Evolutionary conservation across 1,140 invertebrate species (phyloP), one percentile per base, ranked within the genome.

Genomic region (Chlorops oryzae): DNA sequence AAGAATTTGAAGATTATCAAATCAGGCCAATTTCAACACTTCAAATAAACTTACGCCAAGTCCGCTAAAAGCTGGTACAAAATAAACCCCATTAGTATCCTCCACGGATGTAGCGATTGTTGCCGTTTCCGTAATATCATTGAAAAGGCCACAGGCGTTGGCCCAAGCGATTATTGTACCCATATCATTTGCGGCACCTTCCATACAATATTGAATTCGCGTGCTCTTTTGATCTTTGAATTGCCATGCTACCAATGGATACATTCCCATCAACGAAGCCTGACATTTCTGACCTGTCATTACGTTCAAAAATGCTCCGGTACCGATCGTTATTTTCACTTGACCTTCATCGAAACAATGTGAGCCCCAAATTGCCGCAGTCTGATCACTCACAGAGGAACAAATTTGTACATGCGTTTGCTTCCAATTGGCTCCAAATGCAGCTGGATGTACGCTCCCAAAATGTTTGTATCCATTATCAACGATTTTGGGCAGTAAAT

Each of bases 251-350:
- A 97, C 84, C 7, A 96, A 66, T 0, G 94, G 94, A 77, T 96
- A 98, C 15, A 96, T 75, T 1, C 86, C 87, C 27, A 77, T 74
- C 5, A 90, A 70, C 20, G 89, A 90, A 0, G 87, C 85, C 69
- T 91, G 86, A 5, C 91, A 83, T 25, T 79, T 71, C 5, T 55
- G 57, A 2, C 88, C 90, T 2, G 91, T 95, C 62, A 96, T 91
- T 7, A 96, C 78, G 66, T 96, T 83, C 1, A 98, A 70, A 70
- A 99, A 98, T 1, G 87, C 89, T 0, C 96, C 94, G 0, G 94
- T 98, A 1, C 96, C 96, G 75, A 98, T 79, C 0, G 95, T 97
- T 15, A 95, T 73, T 67, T 97, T 98, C 0, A 95, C 77, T 65
- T 92, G 86, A 13, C 91, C 90, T 3, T 77, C 72, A 1, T 81